Base-by-base conservation (phyloP, 2,888 invertebrate genomes). In the Agriotes lineatus region DNA sequence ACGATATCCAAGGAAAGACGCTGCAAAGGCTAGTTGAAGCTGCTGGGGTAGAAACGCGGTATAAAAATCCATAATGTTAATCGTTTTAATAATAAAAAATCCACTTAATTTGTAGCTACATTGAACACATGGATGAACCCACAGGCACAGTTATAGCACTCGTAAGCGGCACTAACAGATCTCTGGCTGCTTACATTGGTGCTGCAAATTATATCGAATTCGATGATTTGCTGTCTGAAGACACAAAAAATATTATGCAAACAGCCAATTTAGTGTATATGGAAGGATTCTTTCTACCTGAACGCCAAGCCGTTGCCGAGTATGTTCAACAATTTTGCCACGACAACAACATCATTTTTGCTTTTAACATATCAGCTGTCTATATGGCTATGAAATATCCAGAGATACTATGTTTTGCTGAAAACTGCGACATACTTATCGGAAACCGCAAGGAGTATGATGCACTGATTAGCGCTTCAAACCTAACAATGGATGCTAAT, bases 261-360 rank as follows among this genome's bases (percentile, higher is more conserved):
- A 67, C 72, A 18, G 78, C 80, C 4, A 70, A 80, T 56, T 74
- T 84, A 19, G 77, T 88, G 30, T 88, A 88, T 72, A 81, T 89
- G 59, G 89, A 89, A 80, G 88, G 88, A 3, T 89, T 87, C 79
- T 89, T 89, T 77, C 77, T 89, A 45, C 86, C 87, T 0, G 83
- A 87, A 19, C 83, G 88, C 19, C 78, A 80, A 30, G 82, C 84
- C 19, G 83, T 85, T 2, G 85, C 86, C 4, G 76, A 83, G 37
- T 82, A 84, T 73, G 80, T 89, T 25, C 75, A 86, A 44, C 78
- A 85, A 22, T 82, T 84, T 66, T 83, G 86, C 48, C 76, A 79
- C 5, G 74, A 80, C 7, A 82, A 71, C 44, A 77, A 79, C 69
- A 86, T 77, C 76, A 64, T 83, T 5, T 79, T 89, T 64, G 86